Evolutionary conservation across 2,888 invertebrate species (phyloP), one percentile per base, ranked within the genome.

Genomic region (Leptura quadrifasciata): DNA sequence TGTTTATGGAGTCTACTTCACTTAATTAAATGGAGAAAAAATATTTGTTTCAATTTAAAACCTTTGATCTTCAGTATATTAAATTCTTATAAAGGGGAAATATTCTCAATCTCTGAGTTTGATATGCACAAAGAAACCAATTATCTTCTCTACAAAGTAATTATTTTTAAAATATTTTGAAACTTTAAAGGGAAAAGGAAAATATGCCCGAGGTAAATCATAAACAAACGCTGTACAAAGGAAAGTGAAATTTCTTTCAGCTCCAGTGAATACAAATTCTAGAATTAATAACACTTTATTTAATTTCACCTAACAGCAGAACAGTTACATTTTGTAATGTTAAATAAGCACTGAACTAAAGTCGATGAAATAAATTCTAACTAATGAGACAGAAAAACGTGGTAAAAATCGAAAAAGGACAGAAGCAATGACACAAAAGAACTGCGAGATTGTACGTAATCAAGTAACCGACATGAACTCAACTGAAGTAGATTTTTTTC

Each of bases 241-340:
- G 31, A 63, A 63, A 63, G 63, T 63, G 63, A 63, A 63, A 35
- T 63, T n/a, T n/a, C n/a, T n/a, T n/a, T 61, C 39, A 35, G 17
- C 31, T 47, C 39, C 63, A 21, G 35, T 21, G 63, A 63, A 21
- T 39, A 63, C 9, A 18, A 21, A 35, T 20, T 6, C 20, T 21
- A 20, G 21, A 63, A 47, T 63, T 63, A 39, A 63, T 63, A 63
- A 63, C 63, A 63, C 39, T 39, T 18, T 63, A 47, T 63, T 63
- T 63, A 63, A 35, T 20, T 20, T 39, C 20, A 18, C 15, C 39
- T 39, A 63, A 63, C 35, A 63, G 35, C 35, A 35, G 61, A 31
- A 18, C 35, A 20, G 63, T 63, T 63, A 70, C 31, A 35, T 27
- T 31, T 69, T 69, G 55, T 70, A 64, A 69, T 24, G 15, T 65